phyloP scores from a whole-genome alignment of 2,888 invertebrate genomes.

The Amblyjoppa proteus region DNA sequence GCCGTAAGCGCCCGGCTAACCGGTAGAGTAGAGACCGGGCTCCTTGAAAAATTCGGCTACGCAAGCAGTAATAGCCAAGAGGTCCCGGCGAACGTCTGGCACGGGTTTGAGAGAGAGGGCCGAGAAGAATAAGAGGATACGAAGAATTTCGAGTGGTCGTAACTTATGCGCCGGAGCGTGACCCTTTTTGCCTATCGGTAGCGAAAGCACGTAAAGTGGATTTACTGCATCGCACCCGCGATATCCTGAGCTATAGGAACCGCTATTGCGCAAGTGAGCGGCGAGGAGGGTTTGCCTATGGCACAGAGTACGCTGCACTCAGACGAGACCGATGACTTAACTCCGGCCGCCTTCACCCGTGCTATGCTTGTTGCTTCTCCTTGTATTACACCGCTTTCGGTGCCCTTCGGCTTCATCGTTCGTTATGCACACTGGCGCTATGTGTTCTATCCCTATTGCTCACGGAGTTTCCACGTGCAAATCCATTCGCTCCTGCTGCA shows the following conservation, averaged over 20 bases:
- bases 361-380: conserved; percentile 12
- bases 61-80: conserved; percentile 64
- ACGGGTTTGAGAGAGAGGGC: conserved; percentile 13
- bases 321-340: conserved; percentile 51
- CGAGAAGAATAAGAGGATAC: conserved; percentile 60
- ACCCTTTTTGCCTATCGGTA: conserved; percentile 79
- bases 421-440: conserved; percentile 3
- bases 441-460: conserved; percentile 32
- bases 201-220: conserved; percentile 78
- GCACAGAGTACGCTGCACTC: not conserved
- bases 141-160: conserved; percentile 77
- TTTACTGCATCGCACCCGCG: conserved; percentile 76
- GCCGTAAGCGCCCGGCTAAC: conserved; percentile 26
- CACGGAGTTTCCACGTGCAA: conserved; percentile 4
- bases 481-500: conserved; percentile 8
- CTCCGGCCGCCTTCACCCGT: not conserved
- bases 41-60: conserved; percentile 69
- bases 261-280: conserved; percentile 21
- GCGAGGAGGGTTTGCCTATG: conserved; percentile 21
- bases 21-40: conserved; percentile 33
- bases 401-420: conserved; percentile 34
- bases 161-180: conserved; percentile 75
- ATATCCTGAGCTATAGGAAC: conserved; percentile 43
- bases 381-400: conserved; percentile 13
- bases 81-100: conserved; percentile 55